Evolutionary conservation across 2,888 invertebrate genomes (phyloP), one percentile per base, ranked within the genome.

Genomic region (Toxonevra muliebris): DNA sequence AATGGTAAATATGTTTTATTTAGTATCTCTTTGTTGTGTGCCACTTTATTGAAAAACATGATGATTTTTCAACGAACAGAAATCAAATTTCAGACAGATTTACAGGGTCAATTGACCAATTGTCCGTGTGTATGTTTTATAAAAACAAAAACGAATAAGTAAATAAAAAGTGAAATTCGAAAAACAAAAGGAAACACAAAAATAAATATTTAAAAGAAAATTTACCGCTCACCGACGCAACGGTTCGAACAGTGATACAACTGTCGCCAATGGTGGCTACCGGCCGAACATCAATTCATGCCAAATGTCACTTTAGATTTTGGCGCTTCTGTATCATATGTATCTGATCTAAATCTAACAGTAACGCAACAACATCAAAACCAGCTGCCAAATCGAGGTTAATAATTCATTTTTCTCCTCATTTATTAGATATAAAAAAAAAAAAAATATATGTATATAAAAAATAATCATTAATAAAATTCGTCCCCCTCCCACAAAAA

Each of bases 361-460:
- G 20, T 30, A 13, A 12, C 19, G 9, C 19, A 15, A 54, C 19
- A 54, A 15, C 13, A 54, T 9, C 13, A 11, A 20, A 19, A 19
- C 19, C 19, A 17, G 43, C 40, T 30, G 63, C 50, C 40, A 50
- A 61, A 59, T 17, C 43, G 42, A 20, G 45, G 59, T 41, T 48
- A 61, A 61, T 52, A 61, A 61, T 61, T 61, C 61, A 61, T 61
- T 52, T 61, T 61, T 50, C 48, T 61, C 7, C 15, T 20, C 50
- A 52, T 52, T 61, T 17, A 52, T 52, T 13, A 41, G 17, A 42
- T 42, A 59, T 57, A 1, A 41, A 42, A 43, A 59, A 43, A 45
- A 13, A 30, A 58, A 43, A 12, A 15, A n/a, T 15, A 41, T 15
- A 58, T 30, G 42, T 43, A 59, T 42, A 13, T 13, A 60, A 30